phyloP scores from a whole-genome alignment of 1,140 invertebrate species.

The Teleogryllus occipitalis region DNA sequence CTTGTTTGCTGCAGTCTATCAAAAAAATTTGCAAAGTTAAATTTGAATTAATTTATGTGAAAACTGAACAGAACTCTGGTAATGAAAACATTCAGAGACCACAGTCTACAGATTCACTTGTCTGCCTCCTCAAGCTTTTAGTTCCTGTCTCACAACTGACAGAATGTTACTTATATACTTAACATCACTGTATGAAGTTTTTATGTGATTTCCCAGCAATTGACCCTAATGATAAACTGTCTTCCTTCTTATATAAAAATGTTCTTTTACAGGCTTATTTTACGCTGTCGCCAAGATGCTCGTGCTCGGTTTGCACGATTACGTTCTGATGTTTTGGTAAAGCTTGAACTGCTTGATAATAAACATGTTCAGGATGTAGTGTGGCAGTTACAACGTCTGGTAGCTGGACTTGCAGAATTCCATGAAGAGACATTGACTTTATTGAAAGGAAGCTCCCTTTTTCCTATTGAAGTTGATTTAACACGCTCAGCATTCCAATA shows the following conservation, averaged over 20 bases:
- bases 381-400: slow-evolving; percentile 69
- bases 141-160: too few relatives aligned
- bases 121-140: too few relatives aligned
- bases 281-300: slow-evolving; percentile 92
- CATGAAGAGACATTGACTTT: slow-evolving; percentile 48
- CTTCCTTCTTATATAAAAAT: neutral
- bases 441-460: slow-evolving; percentile 66
- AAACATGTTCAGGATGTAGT: slow-evolving; percentile 95
- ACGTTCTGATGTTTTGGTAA: slow-evolving; percentile 90
- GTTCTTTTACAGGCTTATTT: slow-evolving; percentile 55
- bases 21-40: too few relatives aligned
- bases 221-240: too few relatives aligned
- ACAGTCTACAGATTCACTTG: too few relatives aligned
- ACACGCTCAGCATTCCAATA: slow-evolving; percentile 86
- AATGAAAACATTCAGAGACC: neutral
- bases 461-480: slow-evolving; percentile 95
- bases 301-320: slow-evolving; percentile 82
- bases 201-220: neutral
- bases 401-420: slow-evolving; percentile 58
- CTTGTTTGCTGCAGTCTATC: too few relatives aligned
- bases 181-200: neutral
- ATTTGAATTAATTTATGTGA: neutral
- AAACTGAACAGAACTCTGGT: neutral
- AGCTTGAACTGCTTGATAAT: slow-evolving; percentile 92
- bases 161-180: too few relatives aligned